Evolutionary conservation across 2,888 invertebrate species (phyloP), one percentile per base, ranked within the genome.

Genomic region (Esperia sulphurella): DNA sequence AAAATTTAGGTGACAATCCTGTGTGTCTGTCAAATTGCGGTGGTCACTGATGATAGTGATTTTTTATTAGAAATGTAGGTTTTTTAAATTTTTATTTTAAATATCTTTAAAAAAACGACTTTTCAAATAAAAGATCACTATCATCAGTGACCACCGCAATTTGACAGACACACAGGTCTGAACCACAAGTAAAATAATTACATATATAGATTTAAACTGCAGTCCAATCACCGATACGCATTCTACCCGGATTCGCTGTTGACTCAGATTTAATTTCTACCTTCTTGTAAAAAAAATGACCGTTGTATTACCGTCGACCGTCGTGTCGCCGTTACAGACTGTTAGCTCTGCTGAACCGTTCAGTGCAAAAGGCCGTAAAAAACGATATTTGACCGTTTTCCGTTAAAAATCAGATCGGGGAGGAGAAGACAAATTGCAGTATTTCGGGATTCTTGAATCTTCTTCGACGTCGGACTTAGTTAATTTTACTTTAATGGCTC

Each of bases 211-310:
- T 21, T 3, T 5, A 3, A 21, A 5, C 21, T 21, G 21, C 35
- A 35, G n/a, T n/a, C 35, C 8, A 35, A 10, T 14, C 39, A 39
- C 1, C 14, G 39, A 63, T 67, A 63, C 58, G 62, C 48, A 59
- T 61, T 59, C 57, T 54, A 60, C 68, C 68, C 72, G 68, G 66
- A 69, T 65, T 60, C 63, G 60, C 50, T 63, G 65, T 67, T 63
- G 68, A 77, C 66, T 72, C 73, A 65, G 68, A 67, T 65, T 62
- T 75, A 75, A 81, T 80, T 78, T 81, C 83, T 79, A 76, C 54
- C 55, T 59, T 8, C 56, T 57, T 61, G 56, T 64, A 75, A 76
- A 80, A 76, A 77, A 72, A 63, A 9, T 63, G 68, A 63, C 63
- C 67, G 68, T 63, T 67, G 59, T 56, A 33, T 35, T 35, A 46